Evolutionary conservation across 1,140 invertebrate species (phyloP).

Genomic region (Amyelois transitella): DNA sequence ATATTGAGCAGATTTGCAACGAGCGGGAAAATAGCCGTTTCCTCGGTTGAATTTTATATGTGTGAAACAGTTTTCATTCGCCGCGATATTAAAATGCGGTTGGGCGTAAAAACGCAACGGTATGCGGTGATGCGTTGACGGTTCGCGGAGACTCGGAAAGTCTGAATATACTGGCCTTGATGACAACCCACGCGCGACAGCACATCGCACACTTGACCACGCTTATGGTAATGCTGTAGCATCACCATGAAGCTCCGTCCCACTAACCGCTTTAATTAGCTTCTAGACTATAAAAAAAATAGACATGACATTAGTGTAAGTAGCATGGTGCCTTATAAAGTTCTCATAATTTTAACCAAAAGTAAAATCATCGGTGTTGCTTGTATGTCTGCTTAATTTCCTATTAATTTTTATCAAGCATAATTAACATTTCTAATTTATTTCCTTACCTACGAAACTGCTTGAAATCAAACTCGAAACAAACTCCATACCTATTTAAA

Average conservation of each 20-base stretch:
- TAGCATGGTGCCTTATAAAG: too few species aligned
- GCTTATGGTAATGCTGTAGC: conserved; percentile 9
- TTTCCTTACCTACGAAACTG: too few species aligned
- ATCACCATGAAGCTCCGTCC: conserved; percentile 1
- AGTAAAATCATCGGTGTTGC: too few species aligned
- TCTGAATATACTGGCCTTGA: conserved; percentile 29
- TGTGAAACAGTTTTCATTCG: background rate
- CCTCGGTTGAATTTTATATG: background rate
- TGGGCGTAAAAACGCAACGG: conserved; percentile 34
- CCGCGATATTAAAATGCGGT: conserved; percentile 19
- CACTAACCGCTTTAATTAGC: conserved; percentile 2
- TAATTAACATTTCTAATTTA: too few species aligned
- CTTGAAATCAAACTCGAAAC: too few species aligned
- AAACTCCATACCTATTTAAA: too few species aligned
- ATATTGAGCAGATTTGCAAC: conserved; percentile 3
- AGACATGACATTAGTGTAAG: background rate
- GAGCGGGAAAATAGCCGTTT: background rate
- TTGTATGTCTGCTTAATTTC: too few species aligned
- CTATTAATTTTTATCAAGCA: too few species aligned
- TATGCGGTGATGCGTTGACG: conserved; percentile 41
- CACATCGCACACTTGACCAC: conserved; percentile 3
- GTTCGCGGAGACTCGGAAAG: conserved; percentile 23
- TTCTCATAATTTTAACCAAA: too few species aligned
- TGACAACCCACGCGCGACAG: conserved; percentile 46
- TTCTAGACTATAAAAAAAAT: too few species aligned